Base-by-base conservation (phyloP, 1,140 invertebrate genomes). In the Grapholita molesta region DNA sequence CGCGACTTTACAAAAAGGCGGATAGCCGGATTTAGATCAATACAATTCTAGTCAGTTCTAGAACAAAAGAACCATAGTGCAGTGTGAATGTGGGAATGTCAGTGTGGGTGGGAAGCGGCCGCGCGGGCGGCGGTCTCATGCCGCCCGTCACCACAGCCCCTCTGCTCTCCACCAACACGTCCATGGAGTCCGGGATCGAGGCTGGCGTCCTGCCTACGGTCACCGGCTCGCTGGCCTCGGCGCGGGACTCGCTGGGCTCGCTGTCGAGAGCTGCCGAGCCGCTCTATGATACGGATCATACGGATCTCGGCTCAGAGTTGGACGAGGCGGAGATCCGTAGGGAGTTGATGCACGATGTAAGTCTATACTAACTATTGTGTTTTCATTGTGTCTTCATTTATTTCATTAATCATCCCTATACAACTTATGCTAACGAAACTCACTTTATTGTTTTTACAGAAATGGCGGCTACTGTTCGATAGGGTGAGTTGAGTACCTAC, bases 381-480 rank as follows among this genome's bases (percentile, higher is more conserved):
- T n/a, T n/a, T n/a, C n/a, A 30, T 7, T 30, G 7, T 30, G 7
- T 30, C 28, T 30, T 30, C 7, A 3, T 30, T 30, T 30, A 30
- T 30, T 30, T 30, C n/a, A n/a, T n/a, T n/a, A n/a, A n/a, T n/a
- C n/a, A n/a, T n/a, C n/a, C n/a, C n/a, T n/a, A n/a, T n/a, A n/a
- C n/a, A n/a, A n/a, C n/a, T n/a, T n/a, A n/a, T n/a, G n/a, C n/a
- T n/a, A n/a, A n/a, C n/a, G 23, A 48, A 72, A 48, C 32, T 21
- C 21, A 35, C 65, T 74, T 25, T 73, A 32, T 84, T 86, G 77
- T 91, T 86, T 88, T 95, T 95, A 67, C 93, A 97, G 96, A 96
- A 96, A 96, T 97, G 96, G 96, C 94, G 96, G 68, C 93, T 96
- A 67, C 93, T 97, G 35, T 97, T 97, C 82, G 96, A 97, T 89